Evolutionary conservation across 1,140 invertebrate genomes (phyloP), one percentile per base, ranked within the genome.

Genomic region (Macrobrachium rosenbergii): DNA sequence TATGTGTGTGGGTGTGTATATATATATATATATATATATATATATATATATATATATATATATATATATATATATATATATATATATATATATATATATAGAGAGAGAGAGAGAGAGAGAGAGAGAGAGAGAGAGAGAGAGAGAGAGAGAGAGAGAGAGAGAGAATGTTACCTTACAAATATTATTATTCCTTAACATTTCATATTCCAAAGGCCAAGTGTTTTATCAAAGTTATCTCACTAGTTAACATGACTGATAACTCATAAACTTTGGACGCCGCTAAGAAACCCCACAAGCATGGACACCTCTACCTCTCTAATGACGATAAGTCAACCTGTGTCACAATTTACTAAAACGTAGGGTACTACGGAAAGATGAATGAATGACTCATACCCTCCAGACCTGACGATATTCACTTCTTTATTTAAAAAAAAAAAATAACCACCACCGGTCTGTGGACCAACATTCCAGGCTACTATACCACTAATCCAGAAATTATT

Each of bases 101-200:
- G 17, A 62, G 21, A 58, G 76, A 21, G 52, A n/a, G 52, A 43
- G 43, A 21, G 21, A 17, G 37, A 78, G 52, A 58, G 52, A 52
- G 52, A 78, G n/a, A 58, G 37, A 58, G 17, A 78, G 76, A 12
- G 58, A 52, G 76, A 78, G 45, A 21, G 16, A 58, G 76, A 78
- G 76, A 58, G 76, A 58, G 76, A 78, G 76, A 58, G 52, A 58
- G 76, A 60, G 76, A n/a, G 76, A n/a, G 76, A 60, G 76, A n/a
- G 76, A n/a, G 76, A 78, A 52, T 58, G 45, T 58, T 28, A 52
- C 11, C n/a, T 14, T 43, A 17, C 52, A 17, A 45, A 52, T 78
- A 23, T 11, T 52, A 19, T 5, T 60, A 28, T 60, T 19, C 59
- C 6, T 59, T 10, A 14, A 23, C 2, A 60, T 60, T 19, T 75